A percentile compares a stretch with the other conserved stretches of the same genome.
Evolutionary conservation across 2,113 vertebrate species (phyloP).

Genomic region (Synodontis membranacea): DNA sequence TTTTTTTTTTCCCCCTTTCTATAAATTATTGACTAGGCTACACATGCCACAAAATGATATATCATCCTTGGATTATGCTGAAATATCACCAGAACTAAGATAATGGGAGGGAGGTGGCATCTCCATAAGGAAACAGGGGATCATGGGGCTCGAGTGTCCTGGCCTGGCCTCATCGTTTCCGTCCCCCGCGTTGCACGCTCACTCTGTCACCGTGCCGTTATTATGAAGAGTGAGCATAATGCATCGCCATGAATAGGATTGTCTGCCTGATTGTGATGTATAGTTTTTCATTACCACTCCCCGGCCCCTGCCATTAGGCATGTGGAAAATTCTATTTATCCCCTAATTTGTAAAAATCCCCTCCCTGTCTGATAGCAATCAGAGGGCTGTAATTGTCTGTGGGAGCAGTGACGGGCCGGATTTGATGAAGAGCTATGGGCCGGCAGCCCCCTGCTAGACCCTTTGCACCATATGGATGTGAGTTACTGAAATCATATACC

Average conservation of each 20-base stretch:
- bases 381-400: slow-evolving; percentile 97
- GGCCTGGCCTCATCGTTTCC: slow-evolving; percentile 53
- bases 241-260: slow-evolving; percentile 96
- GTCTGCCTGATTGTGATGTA: slow-evolving; percentile 99
- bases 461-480: slow-evolving; percentile 37
- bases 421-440: slow-evolving; percentile 99
- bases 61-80: slow-evolving; percentile 54
- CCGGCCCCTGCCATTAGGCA: slow-evolving; percentile 94
- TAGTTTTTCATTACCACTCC: slow-evolving; percentile 99
- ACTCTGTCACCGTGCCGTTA: slow-evolving; percentile 80
- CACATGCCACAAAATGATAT: slow-evolving; percentile 57
- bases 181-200: slow-evolving; percentile 35
- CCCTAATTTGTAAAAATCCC: slow-evolving; percentile 99
- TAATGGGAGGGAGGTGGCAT: slow-evolving; percentile 47
- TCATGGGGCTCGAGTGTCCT: slow-evolving; percentile 44
- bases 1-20: slow-evolving; percentile 7
- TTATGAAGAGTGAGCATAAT: slow-evolving; percentile 97
- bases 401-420: slow-evolving; percentile 84
- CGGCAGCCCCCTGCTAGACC: slow-evolving; percentile 73
- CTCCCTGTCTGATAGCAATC: slow-evolving; percentile 96
- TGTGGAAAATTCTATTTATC: slow-evolving; percentile 99
- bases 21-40: slow-evolving; percentile 54
- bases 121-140: slow-evolving; percentile 46
- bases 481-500: slow-evolving; percentile 12
- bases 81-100: slow-evolving; percentile 45